phyloP scores from a whole-genome alignment of 2,888 invertebrate genomes.

The Eudasyphora cyanicolor region DNA sequence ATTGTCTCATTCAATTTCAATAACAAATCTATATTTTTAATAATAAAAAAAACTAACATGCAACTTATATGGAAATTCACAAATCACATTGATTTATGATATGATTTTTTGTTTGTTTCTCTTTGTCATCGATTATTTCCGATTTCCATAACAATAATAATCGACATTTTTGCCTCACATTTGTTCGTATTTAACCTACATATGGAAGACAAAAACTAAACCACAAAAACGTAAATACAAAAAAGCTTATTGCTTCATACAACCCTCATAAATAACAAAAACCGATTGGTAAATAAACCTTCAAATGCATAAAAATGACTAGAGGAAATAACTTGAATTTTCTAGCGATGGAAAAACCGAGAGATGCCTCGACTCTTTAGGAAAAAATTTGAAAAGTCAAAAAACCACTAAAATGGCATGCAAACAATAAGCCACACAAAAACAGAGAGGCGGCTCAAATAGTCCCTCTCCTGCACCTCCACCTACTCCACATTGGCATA shows the following conservation, averaged over 20 bases:
- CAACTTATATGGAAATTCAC: no score
- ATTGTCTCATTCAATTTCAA: no score
- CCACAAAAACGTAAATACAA: background rate
- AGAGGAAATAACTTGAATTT: constrained; percentile 61
- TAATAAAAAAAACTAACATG: no score
- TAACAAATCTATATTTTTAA: no score
- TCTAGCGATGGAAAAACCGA: constrained; percentile 35
- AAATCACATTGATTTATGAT: no score
- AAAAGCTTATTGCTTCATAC: background rate
- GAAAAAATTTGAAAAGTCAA: background rate
- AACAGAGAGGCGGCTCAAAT: background rate
- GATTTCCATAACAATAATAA: no score
- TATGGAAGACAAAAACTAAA: background rate
- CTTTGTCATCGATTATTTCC: no score
- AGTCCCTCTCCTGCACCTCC: no score
- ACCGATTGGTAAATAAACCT: constrained; percentile 56
- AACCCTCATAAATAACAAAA: constrained; percentile 19
- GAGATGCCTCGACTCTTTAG: background rate
- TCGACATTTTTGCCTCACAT: no score
- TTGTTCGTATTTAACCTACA: no score
- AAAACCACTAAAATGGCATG: background rate
- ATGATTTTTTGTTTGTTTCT: no score
- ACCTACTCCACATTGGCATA: background rate
- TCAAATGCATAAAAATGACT: constrained; percentile 44
- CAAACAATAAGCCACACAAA: background rate